phyloP scores from a whole-genome alignment of 2,888 invertebrate species.

The Volucella zonaria region DNA sequence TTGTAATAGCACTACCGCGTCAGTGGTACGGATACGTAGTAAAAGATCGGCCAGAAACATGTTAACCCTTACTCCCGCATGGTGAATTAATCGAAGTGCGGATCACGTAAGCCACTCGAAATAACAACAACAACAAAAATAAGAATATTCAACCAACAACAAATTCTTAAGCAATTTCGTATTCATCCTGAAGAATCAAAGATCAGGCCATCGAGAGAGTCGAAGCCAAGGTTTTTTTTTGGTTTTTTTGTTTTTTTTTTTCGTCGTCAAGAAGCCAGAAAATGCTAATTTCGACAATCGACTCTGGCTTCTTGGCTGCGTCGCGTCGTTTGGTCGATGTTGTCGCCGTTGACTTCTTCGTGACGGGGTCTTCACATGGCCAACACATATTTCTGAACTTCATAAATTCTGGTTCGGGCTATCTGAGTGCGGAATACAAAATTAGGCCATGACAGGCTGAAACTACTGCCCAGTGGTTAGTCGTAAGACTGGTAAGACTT shows the following conservation, averaged over 20 bases:
- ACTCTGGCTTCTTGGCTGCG: constrained; percentile 29
- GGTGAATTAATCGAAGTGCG: constrained; percentile 67
- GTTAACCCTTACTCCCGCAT: constrained; percentile 70
- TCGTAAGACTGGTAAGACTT: constrained; percentile 36
- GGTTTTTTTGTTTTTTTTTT: too few species aligned
- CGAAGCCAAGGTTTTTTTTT: too few species aligned
- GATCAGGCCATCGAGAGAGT: constrained; percentile 28
- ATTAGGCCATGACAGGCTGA: constrained; percentile 66
- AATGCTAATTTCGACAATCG: constrained; percentile 60
- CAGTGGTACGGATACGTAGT: too few species aligned
- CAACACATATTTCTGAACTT: constrained; percentile 59
- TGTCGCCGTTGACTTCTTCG: constrained; percentile 27
- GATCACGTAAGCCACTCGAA: constrained; percentile 61
- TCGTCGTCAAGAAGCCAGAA: constrained; percentile 39
- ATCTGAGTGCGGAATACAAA: constrained; percentile 71
- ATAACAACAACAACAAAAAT: constrained; percentile 16
- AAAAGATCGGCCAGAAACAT: background rate
- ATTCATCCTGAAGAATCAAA: constrained; percentile 54
- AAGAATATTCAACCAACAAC: background rate
- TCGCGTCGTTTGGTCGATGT: background rate
- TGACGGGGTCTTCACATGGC: constrained; percentile 51
- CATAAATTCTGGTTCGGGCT: constrained; percentile 66
- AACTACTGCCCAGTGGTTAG: constrained; percentile 1
- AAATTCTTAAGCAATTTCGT: constrained; percentile 40
- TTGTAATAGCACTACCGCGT: constrained; percentile 47